Base-by-base conservation (phyloP, 2,888 invertebrate species). In the Eucriotettix oculatus region DNA sequence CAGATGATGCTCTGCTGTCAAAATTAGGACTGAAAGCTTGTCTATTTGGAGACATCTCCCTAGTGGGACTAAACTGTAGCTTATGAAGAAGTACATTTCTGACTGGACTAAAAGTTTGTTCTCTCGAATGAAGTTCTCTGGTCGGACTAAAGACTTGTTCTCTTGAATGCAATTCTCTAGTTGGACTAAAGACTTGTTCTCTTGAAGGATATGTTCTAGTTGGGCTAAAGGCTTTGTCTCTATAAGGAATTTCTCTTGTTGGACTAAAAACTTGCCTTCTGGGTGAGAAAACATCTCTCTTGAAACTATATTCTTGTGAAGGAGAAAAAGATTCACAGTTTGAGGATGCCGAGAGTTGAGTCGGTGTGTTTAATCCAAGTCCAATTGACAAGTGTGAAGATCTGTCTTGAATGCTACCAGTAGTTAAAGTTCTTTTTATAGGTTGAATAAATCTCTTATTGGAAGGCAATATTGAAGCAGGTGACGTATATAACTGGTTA, bases 341-440 rank as follows among this genome's bases (percentile, higher is more conserved):
- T 14, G 52, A 41, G 40, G 52, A 14, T 11, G 58, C 42, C 12
- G 59, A 11, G 14, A 11, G 17, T 16, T 43, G 42, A 16, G 42
- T 16, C 7, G 42, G 10, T 12, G 43, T 44, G 14, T 55, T 48
- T 14, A 43, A 48, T 16, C 1, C 41, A 43, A n/a, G 48, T 41
- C 52, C 7, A 14, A n/a, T 41, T n/a, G 9, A n/a, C 10, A 11
- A 11, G 10, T 40, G 43, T 17, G 29, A 14, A 41, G 57, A 10
- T 56, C 55, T 56, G 43, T 59, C 59, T 42, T 58, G 54, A 9
- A 58, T 48, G 12, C 58, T 56, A 29, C 56, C 58, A 29, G 52
- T 58, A 12, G 62, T 60, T 42, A 57, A 42, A 42, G 60, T 48
- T 52, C 55, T 57, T 43, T 56, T 61, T 16, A 58, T 29, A 11